Base-by-base conservation (phyloP, 2,797 vertebrate genomes). In the Clarias fuscus region DNA sequence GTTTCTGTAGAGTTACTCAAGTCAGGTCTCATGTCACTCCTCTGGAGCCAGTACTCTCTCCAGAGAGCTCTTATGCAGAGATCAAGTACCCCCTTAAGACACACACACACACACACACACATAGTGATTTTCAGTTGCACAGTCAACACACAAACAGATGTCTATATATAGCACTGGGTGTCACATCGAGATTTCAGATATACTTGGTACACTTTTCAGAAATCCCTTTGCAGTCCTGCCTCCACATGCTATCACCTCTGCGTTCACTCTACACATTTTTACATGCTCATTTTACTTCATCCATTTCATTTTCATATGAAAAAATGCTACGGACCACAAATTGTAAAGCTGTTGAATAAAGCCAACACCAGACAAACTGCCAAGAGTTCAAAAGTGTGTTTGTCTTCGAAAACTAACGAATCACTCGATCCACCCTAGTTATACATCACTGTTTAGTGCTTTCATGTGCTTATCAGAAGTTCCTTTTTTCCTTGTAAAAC, bases 1-100 rank as follows among this genome's bases (percentile, higher is more conserved):
- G 89, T 86, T 86, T 78, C 85, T 85, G 88, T 85, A 88, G 72
- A 71, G 68, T 89, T 89, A 84, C 88, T 86, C 86, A 88, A 89
- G 83, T 64, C 48, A 33, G 83, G 76, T 72, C 76, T 78, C 53
- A 17, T 83, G 76, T 40, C 65, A 84, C 48, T 17, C 71, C 64
- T 62, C 65, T 48, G 20, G 17, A 61, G 73, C 81, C 58, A 78
- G 65, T 62, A 75, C 61, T 17, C 67, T 84, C 77, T 62, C 76
- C 48, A 65, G 76, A 84, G 75, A 65, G 30, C 59, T 65, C 37
- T 84, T 64, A 64, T 87, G 76, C 58, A 17, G 43, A 80, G 22
- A 84, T 73, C 75, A 84, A 68, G 27, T 72, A 65, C 30, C 71
- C 73, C 15, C 11, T 40, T 20, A 77, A 82, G 33, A 85, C 58